Base-by-base conservation (phyloP, 2,113 vertebrate genomes). In the Lagopus leucura region DNA sequence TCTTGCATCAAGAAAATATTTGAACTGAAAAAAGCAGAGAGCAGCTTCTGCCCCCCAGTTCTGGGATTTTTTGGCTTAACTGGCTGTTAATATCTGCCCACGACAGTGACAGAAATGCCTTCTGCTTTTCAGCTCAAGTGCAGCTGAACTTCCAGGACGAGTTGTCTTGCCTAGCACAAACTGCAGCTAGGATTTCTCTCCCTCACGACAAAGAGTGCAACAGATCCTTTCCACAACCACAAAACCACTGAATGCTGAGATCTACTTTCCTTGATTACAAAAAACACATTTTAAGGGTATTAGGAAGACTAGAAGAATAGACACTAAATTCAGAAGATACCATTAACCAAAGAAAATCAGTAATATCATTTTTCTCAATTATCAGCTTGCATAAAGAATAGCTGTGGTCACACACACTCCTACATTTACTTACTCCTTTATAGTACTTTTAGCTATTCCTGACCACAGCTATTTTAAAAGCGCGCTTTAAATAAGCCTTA, bases 401-500 rank as follows among this genome's bases (percentile, higher is more conserved):
- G 66, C 1, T 88, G 38, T 22, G 13, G 67, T 80, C 81, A 77
- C 13, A 73, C 6, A 70, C 42, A 65, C 14, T n/a, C 34, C 40
- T 66, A 36, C 65, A 24, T 91, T 50, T 70, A 64, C 83, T 38
- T 71, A 74, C 38, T 10, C n/a, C 20, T 54, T 72, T 57, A 72
- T 63, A 20, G 25, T 16, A 3, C 12, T 32, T 38, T 43, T 52
- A 6, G 5, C 25, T 18, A 42, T 45, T 80, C 42, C 64, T 54
- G 38, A 18, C 67, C 64, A 63, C 17, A 79, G 32, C 10, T 71
- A 8, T 81, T 64, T 57, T 89, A 80, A 47, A 63, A 78, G 67
- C 4, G 55, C 40, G 42, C 8, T n/a, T 10, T 10, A 22, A 79
- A 87, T 89, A 92, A 55, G 19, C 15, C 98, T 97, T 97, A 99